Percentiles rank a stretch among this genome's conserved stretches.
Evolutionary conservation across 2,888 invertebrate species (phyloP).

Genomic region (Nymphalis urticae): DNA sequence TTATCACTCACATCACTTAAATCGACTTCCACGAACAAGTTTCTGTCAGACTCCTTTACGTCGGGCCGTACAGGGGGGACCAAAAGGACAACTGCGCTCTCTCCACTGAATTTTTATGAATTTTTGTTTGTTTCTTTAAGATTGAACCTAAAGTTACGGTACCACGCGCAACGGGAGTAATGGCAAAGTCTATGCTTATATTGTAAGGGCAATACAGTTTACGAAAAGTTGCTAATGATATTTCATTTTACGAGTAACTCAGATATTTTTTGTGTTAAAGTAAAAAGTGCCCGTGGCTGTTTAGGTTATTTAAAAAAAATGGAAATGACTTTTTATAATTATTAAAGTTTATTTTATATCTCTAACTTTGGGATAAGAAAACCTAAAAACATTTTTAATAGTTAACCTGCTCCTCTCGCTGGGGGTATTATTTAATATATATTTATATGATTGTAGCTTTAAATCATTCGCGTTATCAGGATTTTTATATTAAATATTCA

Average conservation of each 20-base stretch:
- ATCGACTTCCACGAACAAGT: slow-evolving; percentile 74
- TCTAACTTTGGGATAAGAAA: not conserved
- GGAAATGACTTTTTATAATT: not conserved
- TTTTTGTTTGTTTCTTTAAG: slow-evolving; percentile 67
- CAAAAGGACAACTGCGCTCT: slow-evolving; percentile 63
- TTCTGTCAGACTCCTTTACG: slow-evolving; percentile 62
- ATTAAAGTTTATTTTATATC: not conserved
- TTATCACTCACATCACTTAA: slow-evolving; percentile 67
- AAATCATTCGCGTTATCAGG: no score
- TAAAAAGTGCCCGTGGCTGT: slow-evolving; percentile 17
- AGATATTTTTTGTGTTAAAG: slow-evolving; percentile 6
- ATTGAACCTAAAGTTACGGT: slow-evolving; percentile 59
- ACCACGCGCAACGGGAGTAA: slow-evolving; percentile 48
- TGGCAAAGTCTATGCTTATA: slow-evolving; percentile 41
- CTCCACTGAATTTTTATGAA: slow-evolving; percentile 70
- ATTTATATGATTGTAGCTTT: no score
- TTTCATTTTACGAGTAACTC: slow-evolving; percentile 45
- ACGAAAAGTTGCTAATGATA: slow-evolving; percentile 54
- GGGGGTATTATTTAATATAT: no score
- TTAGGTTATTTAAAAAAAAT: not conserved
- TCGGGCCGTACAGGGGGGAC: slow-evolving; percentile 55
- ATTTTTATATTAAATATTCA: no score
- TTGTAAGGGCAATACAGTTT: slow-evolving; percentile 57
- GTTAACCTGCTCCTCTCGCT: no score
- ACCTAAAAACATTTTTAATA: no score